Evolutionary conservation across 2,113 vertebrate species (phyloP).

Genomic region (Oreochromis tanganicae): DNA sequence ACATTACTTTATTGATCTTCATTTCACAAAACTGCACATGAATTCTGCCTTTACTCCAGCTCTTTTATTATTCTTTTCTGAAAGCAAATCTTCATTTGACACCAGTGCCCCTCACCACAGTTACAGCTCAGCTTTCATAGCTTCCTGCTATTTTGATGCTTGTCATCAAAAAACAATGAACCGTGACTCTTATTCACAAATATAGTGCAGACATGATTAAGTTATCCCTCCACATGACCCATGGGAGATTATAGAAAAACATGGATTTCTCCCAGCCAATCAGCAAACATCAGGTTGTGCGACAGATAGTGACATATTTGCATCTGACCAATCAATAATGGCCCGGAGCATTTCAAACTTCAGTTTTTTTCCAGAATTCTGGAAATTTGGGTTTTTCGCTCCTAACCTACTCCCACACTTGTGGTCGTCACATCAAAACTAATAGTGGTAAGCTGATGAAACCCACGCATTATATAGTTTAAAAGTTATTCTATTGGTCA

Average conservation of each 20-base stretch:
- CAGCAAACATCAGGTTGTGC: background rate
- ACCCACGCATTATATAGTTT: background rate
- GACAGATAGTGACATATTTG: background rate
- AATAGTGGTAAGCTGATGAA: background rate
- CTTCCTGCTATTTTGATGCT: background rate
- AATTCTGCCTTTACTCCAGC: background rate
- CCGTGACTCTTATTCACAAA: background rate
- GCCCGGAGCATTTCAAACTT: background rate
- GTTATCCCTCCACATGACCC: background rate
- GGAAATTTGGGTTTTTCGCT: background rate
- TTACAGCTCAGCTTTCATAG: background rate
- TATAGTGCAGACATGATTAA: background rate
- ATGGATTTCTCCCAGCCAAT: background rate
- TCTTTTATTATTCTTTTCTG: background rate
- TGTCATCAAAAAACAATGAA: background rate
- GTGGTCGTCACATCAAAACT: background rate
- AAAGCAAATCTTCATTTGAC: background rate
- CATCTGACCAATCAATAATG: background rate
- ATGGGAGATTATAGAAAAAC: background rate
- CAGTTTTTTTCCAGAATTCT: background rate
- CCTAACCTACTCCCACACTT: background rate
- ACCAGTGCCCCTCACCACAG: background rate
- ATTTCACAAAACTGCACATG: background rate
- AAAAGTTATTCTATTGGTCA: background rate
- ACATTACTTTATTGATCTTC: background rate